Evolutionary conservation across 2,797 vertebrate species (phyloP).

Genomic region (Catamblyrhynchus diadema): DNA sequence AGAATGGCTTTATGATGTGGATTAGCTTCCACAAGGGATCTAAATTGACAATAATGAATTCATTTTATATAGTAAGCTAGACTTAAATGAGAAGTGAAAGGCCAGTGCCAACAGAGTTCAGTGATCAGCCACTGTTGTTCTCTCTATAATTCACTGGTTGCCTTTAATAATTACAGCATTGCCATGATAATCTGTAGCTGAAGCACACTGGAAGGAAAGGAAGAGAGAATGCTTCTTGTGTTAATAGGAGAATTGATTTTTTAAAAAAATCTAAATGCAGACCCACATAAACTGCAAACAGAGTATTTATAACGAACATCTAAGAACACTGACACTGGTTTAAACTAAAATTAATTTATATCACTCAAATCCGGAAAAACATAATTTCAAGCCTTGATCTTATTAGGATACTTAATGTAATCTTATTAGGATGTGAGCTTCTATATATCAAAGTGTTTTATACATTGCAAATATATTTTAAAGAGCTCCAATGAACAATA

Average conservation of each 20-base stretch:
- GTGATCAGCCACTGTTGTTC: slow-evolving; percentile 40
- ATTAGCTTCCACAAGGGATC: slow-evolving; percentile 51
- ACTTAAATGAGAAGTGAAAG: slow-evolving; percentile 62
- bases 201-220: background rate
- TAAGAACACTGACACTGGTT: slow-evolving; percentile 48
- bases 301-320: slow-evolving; percentile 11
- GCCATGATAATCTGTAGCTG: slow-evolving; percentile 32
- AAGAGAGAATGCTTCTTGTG: background rate
- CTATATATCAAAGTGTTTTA: slow-evolving; percentile 66
- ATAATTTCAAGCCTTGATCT: slow-evolving; percentile 69
- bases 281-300: background rate
- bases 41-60: slow-evolving; percentile 55
- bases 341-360: slow-evolving; percentile 70
- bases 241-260: slow-evolving; percentile 4
- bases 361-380: slow-evolving; percentile 67
- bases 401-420: slow-evolving; percentile 70
- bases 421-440: slow-evolving; percentile 62
- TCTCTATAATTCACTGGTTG: slow-evolving; percentile 28
- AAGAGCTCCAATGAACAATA: slow-evolving; percentile 54
- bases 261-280: slow-evolving; percentile 2
- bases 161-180: slow-evolving; percentile 48
- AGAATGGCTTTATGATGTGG: slow-evolving; percentile 39
- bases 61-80: slow-evolving; percentile 31
- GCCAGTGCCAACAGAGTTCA: slow-evolving; percentile 49
- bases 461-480: slow-evolving; percentile 59